Evolutionary conservation across 2,888 invertebrate genomes (phyloP).

Genomic region (Rhopalosiphum nymphaeae): DNA sequence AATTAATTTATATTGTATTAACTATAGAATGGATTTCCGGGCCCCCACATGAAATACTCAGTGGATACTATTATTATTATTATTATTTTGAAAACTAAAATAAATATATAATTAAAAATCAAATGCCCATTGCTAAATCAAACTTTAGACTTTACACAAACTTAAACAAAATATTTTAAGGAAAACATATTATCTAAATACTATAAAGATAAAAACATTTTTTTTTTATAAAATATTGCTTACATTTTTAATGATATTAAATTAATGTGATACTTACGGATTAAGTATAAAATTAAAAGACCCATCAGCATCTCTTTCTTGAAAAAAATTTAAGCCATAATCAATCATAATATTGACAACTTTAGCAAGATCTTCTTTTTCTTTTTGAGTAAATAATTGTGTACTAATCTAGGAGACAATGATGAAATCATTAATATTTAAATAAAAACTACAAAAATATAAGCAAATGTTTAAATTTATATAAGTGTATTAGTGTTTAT

Average conservation of each 20-base stretch:
- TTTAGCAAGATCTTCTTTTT: slow-evolving; percentile 78
- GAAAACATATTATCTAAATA: background rate
- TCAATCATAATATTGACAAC: slow-evolving; percentile 89
- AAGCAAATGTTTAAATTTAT: slow-evolving; percentile 14
- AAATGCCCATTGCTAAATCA: too few species aligned
- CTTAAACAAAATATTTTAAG: too few species aligned
- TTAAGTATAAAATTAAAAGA: slow-evolving; percentile 81
- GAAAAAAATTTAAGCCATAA: slow-evolving; percentile 87
- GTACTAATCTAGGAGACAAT: slow-evolving; percentile 72
- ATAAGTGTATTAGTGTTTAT: slow-evolving; percentile 49
- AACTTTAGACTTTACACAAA: too few species aligned
- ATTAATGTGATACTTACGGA: slow-evolving; percentile 73
- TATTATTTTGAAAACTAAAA: too few species aligned
- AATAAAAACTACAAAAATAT: background rate
- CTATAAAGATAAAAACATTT: background rate
- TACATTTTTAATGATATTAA: background rate
- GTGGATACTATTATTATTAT: too few species aligned
- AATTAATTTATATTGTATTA: too few species aligned
- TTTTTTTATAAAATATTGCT: background rate
- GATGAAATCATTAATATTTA: slow-evolving; percentile 6
- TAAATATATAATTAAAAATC: too few species aligned
- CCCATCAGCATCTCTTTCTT: slow-evolving; percentile 84
- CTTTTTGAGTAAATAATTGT: slow-evolving; percentile 81
- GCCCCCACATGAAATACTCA: too few species aligned
- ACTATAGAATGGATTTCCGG: too few species aligned